Evolutionary conservation across 2,797 vertebrate genomes (phyloP), one percentile per base, ranked within the genome.

Genomic region (Falco columbarius): DNA sequence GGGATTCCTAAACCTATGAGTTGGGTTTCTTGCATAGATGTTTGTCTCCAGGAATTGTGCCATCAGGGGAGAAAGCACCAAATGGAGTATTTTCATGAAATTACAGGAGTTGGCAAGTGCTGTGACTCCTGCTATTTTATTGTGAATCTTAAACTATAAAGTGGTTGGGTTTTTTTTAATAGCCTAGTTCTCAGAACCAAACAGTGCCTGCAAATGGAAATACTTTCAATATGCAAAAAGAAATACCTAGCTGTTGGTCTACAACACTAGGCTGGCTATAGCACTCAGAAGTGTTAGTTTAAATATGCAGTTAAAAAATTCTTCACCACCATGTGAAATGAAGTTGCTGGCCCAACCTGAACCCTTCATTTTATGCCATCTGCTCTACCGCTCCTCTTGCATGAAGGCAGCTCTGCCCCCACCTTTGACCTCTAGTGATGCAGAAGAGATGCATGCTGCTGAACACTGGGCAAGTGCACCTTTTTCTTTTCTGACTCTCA

Each of bases 1-100:
- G 62, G 74, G 42, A 94, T 89, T 95, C 88, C 92, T 85, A 70
- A 92, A 82, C 4, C 7, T 87, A 70, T 59, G 38, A 95, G 86
- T 8, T 85, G 63, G 23, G 29, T 56, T 94, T 80, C 47, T 76
- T 63, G 66, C 73, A 59, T 34, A 88, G 66, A 70, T 59, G 21
- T 36, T 84, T 76, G 36, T 70, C 73, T 92, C 88, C n/a, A 94
- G 94, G 86, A 95, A 88, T 59, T 67, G 88, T 86, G 85, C 90
- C 91, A 89, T 93, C 56, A 76, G 71, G 34, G 44, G 16, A 52
- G 84, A 81, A 95, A 81, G 11, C 47, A 92, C 81, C 90, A 89
- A 95, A 90, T 86, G 47, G 46, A 81, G 27, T 14, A 32, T 89
- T 79, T 56, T 66, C 61, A 71, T 63, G 34, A 84, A 93, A 93